phyloP scores from a whole-genome alignment of 2,888 invertebrate species.

The Drosophila helvetica region DNA sequence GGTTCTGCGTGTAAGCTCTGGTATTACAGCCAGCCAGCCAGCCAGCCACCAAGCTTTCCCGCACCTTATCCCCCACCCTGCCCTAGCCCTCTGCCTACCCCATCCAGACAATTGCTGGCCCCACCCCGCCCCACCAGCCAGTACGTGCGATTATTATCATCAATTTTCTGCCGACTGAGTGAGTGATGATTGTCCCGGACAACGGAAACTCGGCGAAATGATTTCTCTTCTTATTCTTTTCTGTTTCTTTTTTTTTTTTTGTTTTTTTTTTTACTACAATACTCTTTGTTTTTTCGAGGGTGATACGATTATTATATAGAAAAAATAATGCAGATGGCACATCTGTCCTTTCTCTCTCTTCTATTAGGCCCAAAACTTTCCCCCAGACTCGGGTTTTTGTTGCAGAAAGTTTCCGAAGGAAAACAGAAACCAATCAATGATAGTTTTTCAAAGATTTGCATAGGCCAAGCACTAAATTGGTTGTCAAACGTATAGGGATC shows the following conservation, averaged over 20 bases:
- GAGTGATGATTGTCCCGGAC: conserved; percentile 70
- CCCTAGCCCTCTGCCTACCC: not conserved
- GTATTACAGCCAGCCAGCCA: too few relatives aligned
- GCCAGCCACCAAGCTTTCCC: conserved; percentile 21
- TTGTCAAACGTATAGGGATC: too few relatives aligned
- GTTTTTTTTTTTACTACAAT: conserved; percentile 20
- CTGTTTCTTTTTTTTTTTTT: conserved; percentile 14
- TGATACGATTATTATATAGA: not conserved
- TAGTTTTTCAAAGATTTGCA: too few relatives aligned
- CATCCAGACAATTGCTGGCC: conserved; percentile 41
- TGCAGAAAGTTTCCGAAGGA: too few relatives aligned
- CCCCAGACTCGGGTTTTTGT: too few relatives aligned
- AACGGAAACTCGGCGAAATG: conserved; percentile 52
- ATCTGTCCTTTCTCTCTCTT: too few relatives aligned
- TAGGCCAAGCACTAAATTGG: too few relatives aligned
- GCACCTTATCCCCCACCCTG: conserved; percentile 8
- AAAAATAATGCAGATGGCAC: too few relatives aligned
- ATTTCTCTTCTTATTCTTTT: conserved; percentile 17
- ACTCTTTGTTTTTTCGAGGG: conserved; percentile 15
- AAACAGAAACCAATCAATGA: too few relatives aligned
- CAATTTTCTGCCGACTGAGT: conserved; percentile 77
- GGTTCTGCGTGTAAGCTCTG: conserved; percentile 41
- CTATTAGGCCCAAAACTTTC: too few relatives aligned
- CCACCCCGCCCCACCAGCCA: conserved; percentile 17
- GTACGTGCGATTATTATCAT: conserved; percentile 81